Evolutionary conservation across 2,113 vertebrate genomes (phyloP), one percentile per base, ranked within the genome.

Genomic region (Indicator maculatus): DNA sequence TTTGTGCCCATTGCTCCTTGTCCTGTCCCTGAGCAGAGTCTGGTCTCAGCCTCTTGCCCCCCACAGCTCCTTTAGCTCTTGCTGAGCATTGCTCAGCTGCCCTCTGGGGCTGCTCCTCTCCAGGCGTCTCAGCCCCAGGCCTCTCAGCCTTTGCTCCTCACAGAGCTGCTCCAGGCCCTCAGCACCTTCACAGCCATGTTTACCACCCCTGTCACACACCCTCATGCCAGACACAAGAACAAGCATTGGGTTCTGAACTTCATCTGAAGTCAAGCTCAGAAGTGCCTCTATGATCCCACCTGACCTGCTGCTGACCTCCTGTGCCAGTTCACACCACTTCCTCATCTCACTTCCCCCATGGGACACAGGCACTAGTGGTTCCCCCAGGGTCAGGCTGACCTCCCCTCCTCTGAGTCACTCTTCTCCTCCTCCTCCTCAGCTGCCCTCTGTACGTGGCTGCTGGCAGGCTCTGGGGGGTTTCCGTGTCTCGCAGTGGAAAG

Each of bases 391-490:
- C 21, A 1, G 70, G 83, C 50, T 16, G 39, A 24, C n/a, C 88
- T 95, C 65, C 60, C 65, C 80, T 53, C 19, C 73, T 72, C 90
- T 92, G 95, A 96, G 93, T 94, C 95, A 86, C 73, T n/a, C 16
- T 60, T 28, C 85, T 75, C 16, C 80, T 79, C 72, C 84, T 75
- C 16, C 76, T 81, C 75, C 94, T 61, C 93, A 71, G 88, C 78
- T 55, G 84, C 80, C 47, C 91, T 41, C 4, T 0, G 52, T 58
- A 28, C 28, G 8, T 4, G 72, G 64, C 58, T 5, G 0, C 8
- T 8, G 13, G 6, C n/a, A 38, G 55, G 36, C 74, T 74, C 59
- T 26, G 56, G 90, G 90, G 74, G 18, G 3, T 89, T 89, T 81
- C 88, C 14, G 0, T 8, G 10, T 10, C 81, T 75, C 69, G 77